Conservation (phyloP, 2,888 invertebrate species). For the Zonitis immaculata region DNA sequence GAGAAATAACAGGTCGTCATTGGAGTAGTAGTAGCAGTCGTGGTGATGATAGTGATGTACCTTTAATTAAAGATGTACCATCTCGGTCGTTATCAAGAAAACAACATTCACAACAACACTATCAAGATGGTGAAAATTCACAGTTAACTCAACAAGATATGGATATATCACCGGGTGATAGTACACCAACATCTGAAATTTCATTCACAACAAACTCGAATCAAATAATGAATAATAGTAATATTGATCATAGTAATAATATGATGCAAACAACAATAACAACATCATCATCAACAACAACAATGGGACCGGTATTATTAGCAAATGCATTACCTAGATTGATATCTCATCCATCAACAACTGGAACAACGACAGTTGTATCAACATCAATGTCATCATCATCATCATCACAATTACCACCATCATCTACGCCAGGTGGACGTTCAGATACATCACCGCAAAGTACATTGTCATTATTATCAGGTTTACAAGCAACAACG, state of each 20-base stretch:
- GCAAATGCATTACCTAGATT: conserved; percentile 64
- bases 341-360: conserved; percentile 51
- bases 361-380: no score
- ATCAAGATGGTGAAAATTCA: conserved; percentile 31
- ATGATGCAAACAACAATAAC: conserved; percentile 12
- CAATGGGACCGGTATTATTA: conserved; percentile 57
- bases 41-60: conserved; percentile 32
- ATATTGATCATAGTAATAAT: conserved; percentile 1
- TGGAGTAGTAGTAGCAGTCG: conserved; percentile 43
- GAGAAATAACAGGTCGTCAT: conserved; percentile 39
- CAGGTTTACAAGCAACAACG: conserved; percentile 25
- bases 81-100: conserved; percentile 34
- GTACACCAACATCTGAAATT: conserved; percentile 81
- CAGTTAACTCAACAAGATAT: conserved; percentile 65
- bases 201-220: conserved; percentile 55
- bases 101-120: conserved; percentile 28
- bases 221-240: conserved; percentile 49
- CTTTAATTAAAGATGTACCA: conserved; percentile 6
- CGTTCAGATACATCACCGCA: conserved; percentile 39
- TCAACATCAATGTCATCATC: not conserved
- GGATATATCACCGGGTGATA: conserved; percentile 91
- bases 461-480: conserved; percentile 40
- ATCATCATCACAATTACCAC: conserved; percentile 19
- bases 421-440: conserved; percentile 39
- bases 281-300: conserved; percentile 16